Evolutionary conservation across 2,797 vertebrate genomes (phyloP), one percentile per base, ranked within the genome.

Genomic region (Fundulus diaphanus): DNA sequence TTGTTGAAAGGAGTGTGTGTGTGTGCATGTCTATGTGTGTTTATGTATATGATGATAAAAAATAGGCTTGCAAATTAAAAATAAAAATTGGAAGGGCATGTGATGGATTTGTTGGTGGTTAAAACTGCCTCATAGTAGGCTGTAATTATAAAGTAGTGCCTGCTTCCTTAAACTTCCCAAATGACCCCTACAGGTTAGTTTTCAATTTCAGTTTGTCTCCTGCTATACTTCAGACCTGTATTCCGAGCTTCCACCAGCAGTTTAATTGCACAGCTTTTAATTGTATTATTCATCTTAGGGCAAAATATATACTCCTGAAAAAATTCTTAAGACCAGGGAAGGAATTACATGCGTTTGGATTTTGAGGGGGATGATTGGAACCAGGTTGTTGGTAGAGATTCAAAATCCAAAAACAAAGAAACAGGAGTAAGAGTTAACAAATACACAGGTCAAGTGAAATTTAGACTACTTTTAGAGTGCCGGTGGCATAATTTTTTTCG

Each of bases 1-100:
- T 59, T 35, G 68, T 75, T 83, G 59, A 80, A 72, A 83, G 31
- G 67, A 46, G 54, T 57, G 59, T 71, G 42, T 65, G 40, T 46
- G 24, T 68, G 31, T 20, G n/a, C 20, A 9, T 1, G 5, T 48
- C 15, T 20, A 7, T 74, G 7, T 46, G 27, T 56, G 11, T 56
- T 7, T 44, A 7, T 46, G 20, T 46, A 24, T 31, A 42, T 56
- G 20, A 24, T 8, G 9, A 46, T n/a, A 61, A 59, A 7, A 37
- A 24, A 48, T 7, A 8, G 11, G 15, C 57, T 59, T 35, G 24
- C 13, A 35, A n/a, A 68, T 57, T 46, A 44, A 46, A n/a, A 73
- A 18, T 27, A 27, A 37, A 29, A 42, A 71, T n/a, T 66, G 63
- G 37, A 66, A 66, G n/a, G 35, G 24, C 12, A 22, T 40, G 61